These are phyloP conservation scores for Salticus scenicus DNA, from an alignment of 2,888 invertebrate genomes.

Conservation along the genomic window DNA sequence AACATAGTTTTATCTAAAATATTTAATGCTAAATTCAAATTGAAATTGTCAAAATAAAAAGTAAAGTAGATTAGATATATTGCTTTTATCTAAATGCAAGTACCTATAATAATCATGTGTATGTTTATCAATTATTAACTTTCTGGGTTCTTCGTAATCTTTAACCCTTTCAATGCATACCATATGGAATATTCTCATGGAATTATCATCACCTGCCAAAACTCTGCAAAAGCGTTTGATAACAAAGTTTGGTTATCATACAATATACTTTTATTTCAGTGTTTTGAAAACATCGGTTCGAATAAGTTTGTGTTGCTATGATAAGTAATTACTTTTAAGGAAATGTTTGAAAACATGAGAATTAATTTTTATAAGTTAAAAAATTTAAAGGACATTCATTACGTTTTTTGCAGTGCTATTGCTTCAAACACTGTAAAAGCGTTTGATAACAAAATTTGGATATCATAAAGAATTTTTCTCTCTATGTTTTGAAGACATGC, in stretches of 20 bases:
- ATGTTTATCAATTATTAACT: too few species aligned
- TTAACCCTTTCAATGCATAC: conserved; percentile 26
- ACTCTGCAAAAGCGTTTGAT: background rate
- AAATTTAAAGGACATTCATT: background rate
- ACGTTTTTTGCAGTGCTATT: background rate
- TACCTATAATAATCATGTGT: too few species aligned
- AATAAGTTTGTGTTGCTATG: background rate
- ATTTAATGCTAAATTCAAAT: too few species aligned
- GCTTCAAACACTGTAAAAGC: too few species aligned
- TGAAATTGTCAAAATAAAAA: too few species aligned
- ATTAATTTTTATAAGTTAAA: background rate
- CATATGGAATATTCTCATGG: conserved; percentile 32
- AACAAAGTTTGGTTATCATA: background rate
- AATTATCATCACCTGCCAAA: background rate
- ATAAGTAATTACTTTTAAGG: background rate
- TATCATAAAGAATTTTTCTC: background rate
- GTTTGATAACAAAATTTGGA: too few species aligned
- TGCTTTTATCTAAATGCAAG: too few species aligned
- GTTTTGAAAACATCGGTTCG: background rate
- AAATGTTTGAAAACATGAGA: background rate
- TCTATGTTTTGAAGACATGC: too few species aligned
- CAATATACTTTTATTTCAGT: background rate
- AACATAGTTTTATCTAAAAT: too few species aligned
- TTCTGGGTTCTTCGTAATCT: too few species aligned
- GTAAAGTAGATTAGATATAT: too few species aligned